phyloP scores from a whole-genome alignment of 2,113 vertebrate species.

The Colossoma macropomum region DNA sequence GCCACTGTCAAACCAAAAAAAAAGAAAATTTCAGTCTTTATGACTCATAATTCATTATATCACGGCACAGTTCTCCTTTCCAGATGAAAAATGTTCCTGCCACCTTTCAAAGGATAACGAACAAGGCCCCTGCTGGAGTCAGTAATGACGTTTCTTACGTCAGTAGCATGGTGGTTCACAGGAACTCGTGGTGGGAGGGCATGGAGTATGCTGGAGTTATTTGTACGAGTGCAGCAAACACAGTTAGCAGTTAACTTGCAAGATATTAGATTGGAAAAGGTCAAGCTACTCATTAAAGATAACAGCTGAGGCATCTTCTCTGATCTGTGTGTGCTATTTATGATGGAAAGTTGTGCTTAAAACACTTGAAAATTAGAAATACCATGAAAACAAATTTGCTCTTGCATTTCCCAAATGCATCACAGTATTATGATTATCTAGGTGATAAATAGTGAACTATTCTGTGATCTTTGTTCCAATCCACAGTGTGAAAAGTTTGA shows the following conservation, averaged over 20 bases:
- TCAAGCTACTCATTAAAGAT: background rate
- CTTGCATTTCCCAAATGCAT: background rate
- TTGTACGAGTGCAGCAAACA: background rate
- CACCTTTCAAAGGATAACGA: constrained; percentile 8
- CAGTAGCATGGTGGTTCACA: background rate
- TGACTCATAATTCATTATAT: constrained; percentile 26
- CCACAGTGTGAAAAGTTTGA: background rate
- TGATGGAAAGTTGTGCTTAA: background rate
- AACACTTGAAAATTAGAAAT: background rate
- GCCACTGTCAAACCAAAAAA: background rate
- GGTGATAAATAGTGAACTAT: background rate
- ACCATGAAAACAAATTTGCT: background rate
- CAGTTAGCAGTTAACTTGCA: background rate
- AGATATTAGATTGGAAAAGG: constrained; percentile 1
- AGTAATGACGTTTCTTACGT: background rate
- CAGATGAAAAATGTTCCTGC: background rate
- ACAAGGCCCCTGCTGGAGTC: constrained; percentile 21
- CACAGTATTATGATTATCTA: background rate
- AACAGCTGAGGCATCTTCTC: background rate
- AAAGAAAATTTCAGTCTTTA: background rate
- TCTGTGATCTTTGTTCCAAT: background rate
- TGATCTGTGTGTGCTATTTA: background rate
- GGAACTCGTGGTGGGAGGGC: background rate
- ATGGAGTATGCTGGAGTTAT: background rate
- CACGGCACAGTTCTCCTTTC: constrained; percentile 2